Evolutionary conservation across 2,797 vertebrate genomes (phyloP).

Genomic region (Cirrhinus mrigala): DNA sequence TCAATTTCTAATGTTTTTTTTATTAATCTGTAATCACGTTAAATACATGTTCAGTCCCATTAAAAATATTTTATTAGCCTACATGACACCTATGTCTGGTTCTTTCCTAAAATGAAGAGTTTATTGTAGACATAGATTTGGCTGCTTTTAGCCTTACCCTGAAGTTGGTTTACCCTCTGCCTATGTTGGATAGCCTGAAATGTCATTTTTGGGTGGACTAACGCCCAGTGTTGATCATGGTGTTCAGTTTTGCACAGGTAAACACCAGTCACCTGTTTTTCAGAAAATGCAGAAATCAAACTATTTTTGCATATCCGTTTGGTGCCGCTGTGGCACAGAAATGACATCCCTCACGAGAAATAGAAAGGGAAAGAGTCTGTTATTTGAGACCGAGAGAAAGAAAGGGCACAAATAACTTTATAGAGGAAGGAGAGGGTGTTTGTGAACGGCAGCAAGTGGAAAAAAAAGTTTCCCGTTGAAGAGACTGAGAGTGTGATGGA

Average conservation of each 20-base stretch:
- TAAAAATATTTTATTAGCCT: too few relatives aligned
- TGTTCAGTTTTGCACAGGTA: neutral
- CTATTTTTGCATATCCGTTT: neutral
- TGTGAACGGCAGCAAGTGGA: neutral
- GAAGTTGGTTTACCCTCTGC: too few relatives aligned
- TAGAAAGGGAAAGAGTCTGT: neutral
- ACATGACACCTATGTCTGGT: too few relatives aligned
- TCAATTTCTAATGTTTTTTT: too few relatives aligned
- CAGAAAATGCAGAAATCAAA: neutral
- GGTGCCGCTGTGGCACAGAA: slow-evolving; percentile 18
- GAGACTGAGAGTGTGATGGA: slow-evolving; percentile 5
- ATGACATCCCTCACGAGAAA: neutral
- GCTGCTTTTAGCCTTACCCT: too few relatives aligned
- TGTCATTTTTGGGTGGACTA: neutral
- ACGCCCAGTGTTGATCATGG: neutral
- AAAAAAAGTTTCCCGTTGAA: slow-evolving; percentile 25
- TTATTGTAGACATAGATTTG: too few relatives aligned
- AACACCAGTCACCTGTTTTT: neutral
- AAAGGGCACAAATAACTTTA: slow-evolving; percentile 1
- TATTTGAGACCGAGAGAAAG: neutral
- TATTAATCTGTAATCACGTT: too few relatives aligned
- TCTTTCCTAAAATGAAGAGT: too few relatives aligned
- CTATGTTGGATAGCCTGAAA: neutral
- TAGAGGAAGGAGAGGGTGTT: slow-evolving; percentile 29
- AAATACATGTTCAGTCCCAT: too few relatives aligned